Percentiles rank a stretch among this genome's conserved stretches.
phyloP scores from a whole-genome alignment of 2,113 vertebrate species.

The Puntigrus tetrazona region DNA sequence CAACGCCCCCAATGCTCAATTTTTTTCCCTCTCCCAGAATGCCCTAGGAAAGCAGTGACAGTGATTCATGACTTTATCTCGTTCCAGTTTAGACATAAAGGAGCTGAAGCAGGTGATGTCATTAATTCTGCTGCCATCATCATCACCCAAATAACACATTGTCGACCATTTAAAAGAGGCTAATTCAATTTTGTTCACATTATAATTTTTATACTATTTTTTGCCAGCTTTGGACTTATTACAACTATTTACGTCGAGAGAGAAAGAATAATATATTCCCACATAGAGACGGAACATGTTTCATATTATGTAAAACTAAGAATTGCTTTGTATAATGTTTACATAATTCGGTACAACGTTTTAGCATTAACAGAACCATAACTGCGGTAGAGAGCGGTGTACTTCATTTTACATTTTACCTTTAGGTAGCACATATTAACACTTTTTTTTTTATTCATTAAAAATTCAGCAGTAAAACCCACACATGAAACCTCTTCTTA shows the following conservation, averaged over 20 bases:
- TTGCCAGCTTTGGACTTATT: background rate
- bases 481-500: background rate
- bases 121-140: slow-evolving; percentile 40
- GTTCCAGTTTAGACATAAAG: slow-evolving; percentile 28
- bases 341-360: background rate
- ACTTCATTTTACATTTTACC: background rate
- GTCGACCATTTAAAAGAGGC: background rate
- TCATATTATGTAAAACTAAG: background rate
- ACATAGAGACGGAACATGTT: background rate
- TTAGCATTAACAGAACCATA: background rate
- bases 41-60: slow-evolving; percentile 1
- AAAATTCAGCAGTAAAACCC: background rate
- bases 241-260: background rate
- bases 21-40: slow-evolving; percentile 52
- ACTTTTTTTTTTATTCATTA: background rate
- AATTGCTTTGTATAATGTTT: background rate
- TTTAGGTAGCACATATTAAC: no score
- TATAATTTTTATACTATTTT: background rate
- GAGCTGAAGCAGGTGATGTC: slow-evolving; percentile 32
- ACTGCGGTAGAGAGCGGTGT: background rate
- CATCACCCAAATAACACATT: background rate
- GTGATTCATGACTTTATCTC: slow-evolving; percentile 38
- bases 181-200: background rate
- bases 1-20: slow-evolving; percentile 66
- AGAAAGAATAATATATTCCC: background rate